Evolutionary conservation across 2,797 vertebrate genomes (phyloP).

Genomic region (Nyctibius grandis): DNA sequence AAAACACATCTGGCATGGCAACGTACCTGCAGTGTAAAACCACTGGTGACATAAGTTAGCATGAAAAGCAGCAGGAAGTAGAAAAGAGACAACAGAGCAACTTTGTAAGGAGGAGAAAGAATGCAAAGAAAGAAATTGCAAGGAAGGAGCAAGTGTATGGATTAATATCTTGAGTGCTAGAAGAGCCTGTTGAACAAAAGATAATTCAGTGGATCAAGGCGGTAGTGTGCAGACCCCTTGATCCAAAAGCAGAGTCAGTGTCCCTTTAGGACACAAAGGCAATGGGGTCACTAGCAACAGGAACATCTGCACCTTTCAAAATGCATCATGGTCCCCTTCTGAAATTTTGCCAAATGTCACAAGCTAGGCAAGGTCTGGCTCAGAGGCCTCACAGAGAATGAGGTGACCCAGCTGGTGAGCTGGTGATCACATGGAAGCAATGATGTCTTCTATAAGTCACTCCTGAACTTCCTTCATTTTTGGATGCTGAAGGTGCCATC

Average conservation of each 20-base stretch:
- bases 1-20: background rate
- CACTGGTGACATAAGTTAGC: background rate
- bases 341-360: background rate
- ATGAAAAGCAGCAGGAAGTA: background rate
- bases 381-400: background rate
- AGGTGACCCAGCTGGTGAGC: background rate
- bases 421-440: background rate
- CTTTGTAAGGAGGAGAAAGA: background rate
- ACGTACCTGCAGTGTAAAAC: background rate
- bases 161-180: background rate
- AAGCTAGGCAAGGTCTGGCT: background rate
- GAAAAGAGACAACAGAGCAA: background rate
- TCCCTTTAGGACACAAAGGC: background rate
- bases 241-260: background rate
- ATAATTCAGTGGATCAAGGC: background rate
- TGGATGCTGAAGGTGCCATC: background rate
- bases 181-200: background rate
- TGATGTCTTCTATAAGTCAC: background rate
- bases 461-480: background rate
- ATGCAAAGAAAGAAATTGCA: background rate
- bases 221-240: fast-evolving
- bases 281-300: background rate
- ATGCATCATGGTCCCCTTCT: background rate
- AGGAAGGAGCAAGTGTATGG: background rate
- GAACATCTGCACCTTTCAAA: background rate